Base-by-base conservation (phyloP, 2,113 vertebrate genomes). In the Leucosticte australis region DNA sequence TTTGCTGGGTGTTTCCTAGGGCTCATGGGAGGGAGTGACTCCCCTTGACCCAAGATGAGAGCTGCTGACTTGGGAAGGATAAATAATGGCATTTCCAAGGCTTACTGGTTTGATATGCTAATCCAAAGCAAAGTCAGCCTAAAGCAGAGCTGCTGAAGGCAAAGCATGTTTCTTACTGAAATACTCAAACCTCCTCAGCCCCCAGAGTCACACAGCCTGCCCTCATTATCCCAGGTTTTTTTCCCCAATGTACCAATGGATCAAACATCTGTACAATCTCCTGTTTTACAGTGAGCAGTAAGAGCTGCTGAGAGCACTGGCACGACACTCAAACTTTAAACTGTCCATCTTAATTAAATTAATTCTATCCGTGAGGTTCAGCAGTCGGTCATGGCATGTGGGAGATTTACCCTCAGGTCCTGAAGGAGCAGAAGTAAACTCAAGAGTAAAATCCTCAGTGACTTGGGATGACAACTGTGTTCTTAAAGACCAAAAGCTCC, bases 401-500 rank as follows among this genome's bases (percentile, higher is more conserved):
- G 86, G 86, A 86, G 90, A 90, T 81, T 83, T 86, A 71, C 90
- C 93, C 94, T 81, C 62, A 42, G 86, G 94, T 95, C 76, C 80
- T 92, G 49, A 56, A 89, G 90, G 77, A 92, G 67, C n/a, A 5
- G 50, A 67, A 96, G 70, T 60, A 91, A 95, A 95, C 74, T 86
- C 89, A 57, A 85, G 91, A 95, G 86, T 63, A 89, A 95, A 96
- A 95, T 91, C 90, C 86, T 93, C 70, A 76, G 92, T 94, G 86
- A 96, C 88, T 94, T 50, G 83, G 83, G 95, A 95, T 89, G 92
- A 96, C 96, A 96, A 96, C 94, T 96, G 95, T 9, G 30, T 44
- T 94, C 83, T 87, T 90, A 68, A 81, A 82, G 74, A 65, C 92
- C 75, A 77, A 96, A 90, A 95, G 90, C 86, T 95, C 90, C 53